Conservation (phyloP, 2,113 vertebrate species). For the Bubo blakistoni region DNA sequence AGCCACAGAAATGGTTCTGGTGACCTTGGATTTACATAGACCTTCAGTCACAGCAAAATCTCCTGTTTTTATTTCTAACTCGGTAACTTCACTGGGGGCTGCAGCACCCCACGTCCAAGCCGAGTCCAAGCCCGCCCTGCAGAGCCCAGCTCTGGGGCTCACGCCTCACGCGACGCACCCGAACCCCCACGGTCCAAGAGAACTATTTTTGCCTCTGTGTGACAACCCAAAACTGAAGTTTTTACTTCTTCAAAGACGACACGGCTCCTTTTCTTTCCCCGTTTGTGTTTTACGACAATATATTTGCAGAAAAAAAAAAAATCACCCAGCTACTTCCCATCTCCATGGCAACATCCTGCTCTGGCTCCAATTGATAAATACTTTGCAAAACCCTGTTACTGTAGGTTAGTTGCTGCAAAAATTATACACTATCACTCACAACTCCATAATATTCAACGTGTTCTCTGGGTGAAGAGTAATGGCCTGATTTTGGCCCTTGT, state of each 20-base stretch:
- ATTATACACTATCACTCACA: background rate
- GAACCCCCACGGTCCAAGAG: background rate
- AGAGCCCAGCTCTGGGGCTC: background rate
- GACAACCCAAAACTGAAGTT: background rate
- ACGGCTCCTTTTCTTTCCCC: background rate
- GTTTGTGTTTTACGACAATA: slow-evolving; percentile 24
- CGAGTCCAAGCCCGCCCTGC: background rate
- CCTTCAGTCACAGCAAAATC: background rate
- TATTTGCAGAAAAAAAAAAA: slow-evolving; percentile 41
- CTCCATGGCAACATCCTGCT: slow-evolving; percentile 71
- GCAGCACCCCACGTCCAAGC: background rate
- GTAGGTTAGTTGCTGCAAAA: background rate
- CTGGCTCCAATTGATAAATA: slow-evolving; percentile 49
- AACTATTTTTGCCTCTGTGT: background rate
- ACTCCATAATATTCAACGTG: background rate
- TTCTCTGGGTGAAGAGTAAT: background rate
- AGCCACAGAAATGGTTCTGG: background rate
- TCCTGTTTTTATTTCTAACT: background rate
- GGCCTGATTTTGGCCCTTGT: background rate
- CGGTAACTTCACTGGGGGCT: fast-evolving
- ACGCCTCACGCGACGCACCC: fast-evolving
- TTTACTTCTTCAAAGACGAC: background rate
- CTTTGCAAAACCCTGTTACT: background rate
- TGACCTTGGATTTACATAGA: slow-evolving; percentile 7
- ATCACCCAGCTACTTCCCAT: slow-evolving; percentile 50